Evolutionary conservation across 1,140 invertebrate genomes (phyloP).

Genomic region (Melanaphis sacchari): DNA sequence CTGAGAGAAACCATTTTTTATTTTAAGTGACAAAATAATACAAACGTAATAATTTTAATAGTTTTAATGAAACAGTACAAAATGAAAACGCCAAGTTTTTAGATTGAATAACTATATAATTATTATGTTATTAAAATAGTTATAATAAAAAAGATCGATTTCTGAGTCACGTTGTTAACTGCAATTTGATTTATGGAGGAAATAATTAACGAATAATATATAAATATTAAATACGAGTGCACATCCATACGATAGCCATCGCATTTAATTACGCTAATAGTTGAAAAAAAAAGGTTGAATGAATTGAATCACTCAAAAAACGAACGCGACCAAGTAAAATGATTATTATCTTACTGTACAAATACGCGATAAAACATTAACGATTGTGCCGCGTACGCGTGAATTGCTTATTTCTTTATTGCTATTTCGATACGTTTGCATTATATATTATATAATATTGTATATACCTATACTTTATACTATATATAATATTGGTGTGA

Average conservation of each 20-base stretch:
- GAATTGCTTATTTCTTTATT: not conserved
- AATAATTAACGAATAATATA: not conserved
- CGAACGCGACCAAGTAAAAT: not conserved
- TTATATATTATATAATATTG: not conserved
- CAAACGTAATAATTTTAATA: not conserved
- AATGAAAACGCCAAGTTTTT: not conserved
- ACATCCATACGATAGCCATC: not conserved
- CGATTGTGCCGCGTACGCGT: not conserved
- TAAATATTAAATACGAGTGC: not conserved
- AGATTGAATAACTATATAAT: conserved; percentile 12
- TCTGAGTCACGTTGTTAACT: not conserved
- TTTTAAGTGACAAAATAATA: not conserved
- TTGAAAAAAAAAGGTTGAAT: not conserved
- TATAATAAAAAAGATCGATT: not conserved
- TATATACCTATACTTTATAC: not conserved
- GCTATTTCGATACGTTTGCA: not conserved
- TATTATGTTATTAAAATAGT: not conserved
- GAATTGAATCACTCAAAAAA: not conserved
- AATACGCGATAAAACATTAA: not conserved
- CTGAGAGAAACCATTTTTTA: not conserved
- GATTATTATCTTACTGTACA: not conserved
- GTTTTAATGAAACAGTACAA: not conserved
- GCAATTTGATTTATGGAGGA: conserved; percentile 10
- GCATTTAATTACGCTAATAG: conserved; percentile 8
- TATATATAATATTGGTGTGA: not conserved